Evolutionary conservation across 2,888 invertebrate species (phyloP).

Genomic region (Thyatira batis): DNA sequence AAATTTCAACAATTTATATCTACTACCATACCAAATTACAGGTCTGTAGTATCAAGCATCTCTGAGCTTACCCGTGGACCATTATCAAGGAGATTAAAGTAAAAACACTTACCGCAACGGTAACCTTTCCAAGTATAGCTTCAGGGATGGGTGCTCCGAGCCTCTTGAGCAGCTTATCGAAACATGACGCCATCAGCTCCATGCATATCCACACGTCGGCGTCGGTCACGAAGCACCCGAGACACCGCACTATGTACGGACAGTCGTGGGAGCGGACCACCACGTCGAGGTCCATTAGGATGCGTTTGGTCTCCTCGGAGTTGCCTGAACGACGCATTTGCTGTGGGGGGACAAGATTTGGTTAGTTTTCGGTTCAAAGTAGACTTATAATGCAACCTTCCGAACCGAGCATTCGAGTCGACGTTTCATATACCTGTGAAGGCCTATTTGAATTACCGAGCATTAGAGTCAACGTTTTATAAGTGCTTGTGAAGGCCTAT

Average conservation of each 20-base stretch:
- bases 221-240: conserved; percentile 98
- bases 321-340: conserved; percentile 99
- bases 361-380: not conserved
- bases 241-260: conserved; percentile 97
- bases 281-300: conserved; percentile 99
- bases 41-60: too few relatives aligned
- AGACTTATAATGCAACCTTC: too few relatives aligned
- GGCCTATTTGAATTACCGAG: too few relatives aligned
- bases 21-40: too few relatives aligned
- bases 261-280: conserved; percentile 99
- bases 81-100: not conserved
- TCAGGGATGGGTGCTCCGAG: conserved; percentile 96
- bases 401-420: too few relatives aligned
- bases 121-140: conserved; percentile 97
- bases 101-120: conserved; percentile 89
- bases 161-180: conserved; percentile 96
- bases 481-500: too few relatives aligned
- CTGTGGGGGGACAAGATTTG: conserved; percentile 57
- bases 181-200: conserved; percentile 99
- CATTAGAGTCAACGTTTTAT: too few relatives aligned
- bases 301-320: conserved; percentile 97
- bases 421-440: too few relatives aligned
- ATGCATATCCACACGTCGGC: conserved; percentile 99
- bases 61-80: too few relatives aligned
- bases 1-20: too few relatives aligned